A percentile compares a stretch with the other conserved stretches of the same genome.
phyloP scores from a whole-genome alignment of 2,888 invertebrate genomes.

The Eupithecia insigniata region DNA sequence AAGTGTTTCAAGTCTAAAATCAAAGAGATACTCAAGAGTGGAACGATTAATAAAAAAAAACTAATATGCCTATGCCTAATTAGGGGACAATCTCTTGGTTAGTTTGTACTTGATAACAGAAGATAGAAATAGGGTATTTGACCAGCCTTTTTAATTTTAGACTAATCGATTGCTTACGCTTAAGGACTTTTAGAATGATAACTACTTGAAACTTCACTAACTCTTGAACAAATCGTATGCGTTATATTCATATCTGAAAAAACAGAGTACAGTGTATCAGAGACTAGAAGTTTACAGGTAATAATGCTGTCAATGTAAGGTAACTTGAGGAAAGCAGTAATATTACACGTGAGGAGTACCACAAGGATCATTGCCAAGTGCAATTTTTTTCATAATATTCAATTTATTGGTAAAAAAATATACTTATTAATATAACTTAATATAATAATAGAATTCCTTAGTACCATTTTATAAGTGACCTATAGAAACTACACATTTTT shows the following conservation, averaged over 20 bases:
- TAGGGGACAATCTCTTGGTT: neutral
- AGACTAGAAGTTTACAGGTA: neutral
- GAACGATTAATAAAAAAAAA: neutral
- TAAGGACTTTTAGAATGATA: neutral
- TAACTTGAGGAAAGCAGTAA: neutral
- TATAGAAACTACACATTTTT: neutral
- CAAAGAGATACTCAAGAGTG: conserved; percentile 11
- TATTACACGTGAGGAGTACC: neutral
- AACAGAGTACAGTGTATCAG: neutral
- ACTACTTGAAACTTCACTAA: neutral
- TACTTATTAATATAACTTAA: no score
- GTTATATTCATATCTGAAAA: neutral
- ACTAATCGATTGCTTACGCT: neutral
- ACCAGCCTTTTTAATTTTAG: neutral
- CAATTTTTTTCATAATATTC: no score
- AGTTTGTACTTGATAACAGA: neutral
- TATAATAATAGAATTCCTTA: no score
- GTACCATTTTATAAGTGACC: neutral
- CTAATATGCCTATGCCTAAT: neutral
- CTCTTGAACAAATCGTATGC: neutral
- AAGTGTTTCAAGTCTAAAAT: conserved; percentile 63
- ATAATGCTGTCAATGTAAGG: neutral
- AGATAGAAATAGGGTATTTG: conserved; percentile 5
- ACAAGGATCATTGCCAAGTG: neutral
- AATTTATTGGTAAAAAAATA: no score